A percentile compares a stretch with the other conserved stretches of the same genome.
phyloP scores from a whole-genome alignment of 2,888 invertebrate species.

The Diarsia brunnea region DNA sequence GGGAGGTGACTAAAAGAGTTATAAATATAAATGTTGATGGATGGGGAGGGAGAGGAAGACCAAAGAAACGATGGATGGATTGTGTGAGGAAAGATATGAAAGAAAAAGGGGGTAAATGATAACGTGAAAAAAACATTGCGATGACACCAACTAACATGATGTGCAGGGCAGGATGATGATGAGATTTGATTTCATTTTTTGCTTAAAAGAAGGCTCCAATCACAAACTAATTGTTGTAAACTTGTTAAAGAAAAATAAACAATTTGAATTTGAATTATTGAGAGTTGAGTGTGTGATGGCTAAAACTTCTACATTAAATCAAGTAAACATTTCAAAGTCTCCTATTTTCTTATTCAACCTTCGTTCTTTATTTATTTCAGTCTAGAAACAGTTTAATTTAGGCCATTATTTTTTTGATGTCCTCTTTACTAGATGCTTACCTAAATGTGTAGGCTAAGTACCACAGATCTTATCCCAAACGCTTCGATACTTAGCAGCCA shows the following conservation, averaged over 20 bases:
- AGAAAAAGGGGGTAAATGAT: neutral
- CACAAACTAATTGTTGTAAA: no score
- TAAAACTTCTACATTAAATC: neutral
- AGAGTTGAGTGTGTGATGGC: no score
- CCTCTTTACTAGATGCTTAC: neutral
- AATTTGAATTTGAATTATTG: no score
- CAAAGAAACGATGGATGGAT: neutral
- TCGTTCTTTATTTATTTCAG: neutral
- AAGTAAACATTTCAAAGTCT: neutral
- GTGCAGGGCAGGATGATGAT: no score
- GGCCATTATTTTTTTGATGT: neutral
- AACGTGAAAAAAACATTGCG: neutral
- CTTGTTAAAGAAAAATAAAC: no score
- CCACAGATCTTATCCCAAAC: conserved; percentile 9
- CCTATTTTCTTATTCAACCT: neutral
- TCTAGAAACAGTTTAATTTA: neutral
- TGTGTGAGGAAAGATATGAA: neutral
- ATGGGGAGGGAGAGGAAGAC: neutral
- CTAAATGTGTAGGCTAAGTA: conserved; percentile 1
- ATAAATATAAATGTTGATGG: neutral
- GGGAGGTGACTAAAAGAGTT: neutral
- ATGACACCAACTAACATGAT: no score
- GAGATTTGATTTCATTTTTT: no score
- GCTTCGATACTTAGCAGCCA: neutral
- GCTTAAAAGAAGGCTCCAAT: no score